Evolutionary conservation across 1,140 invertebrate genomes (phyloP), one percentile per base, ranked within the genome.

Genomic region (Physella acuta): DNA sequence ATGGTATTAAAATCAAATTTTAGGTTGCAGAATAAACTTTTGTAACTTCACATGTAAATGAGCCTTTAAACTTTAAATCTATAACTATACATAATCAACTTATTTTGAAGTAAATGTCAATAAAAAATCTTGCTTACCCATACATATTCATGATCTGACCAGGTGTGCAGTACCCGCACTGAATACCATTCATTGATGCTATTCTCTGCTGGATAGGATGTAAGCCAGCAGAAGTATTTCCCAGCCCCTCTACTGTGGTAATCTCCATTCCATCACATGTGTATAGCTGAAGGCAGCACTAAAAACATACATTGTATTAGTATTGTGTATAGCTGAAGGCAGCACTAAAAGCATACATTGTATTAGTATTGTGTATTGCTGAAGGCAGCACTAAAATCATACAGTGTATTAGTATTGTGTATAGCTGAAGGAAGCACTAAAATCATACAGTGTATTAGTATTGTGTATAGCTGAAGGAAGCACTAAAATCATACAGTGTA

Each of bases 161-260:
- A 5, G 78, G 76, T 52, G 76, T 80, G 69, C 80, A 81, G 70
- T 92, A 93, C 8, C 91, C 91, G 75, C 79, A 81, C 67, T 82
- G 80, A 1, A 79, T 72, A 3, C 81, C 81, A 74, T 82, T 75
- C 49, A 79, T 73, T 26, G 75, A 68, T 24, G 79, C 74, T 1
- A 82, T 75, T 14, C 72, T 36, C 33, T 75, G 49, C 52, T 81
- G 75, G 58, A 78, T 73, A 0, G 76, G 72, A 53, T 80, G 73
- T 0, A 73, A 67, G 1, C 78, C 76, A 28, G 61, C 85, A 63
- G 84, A 84, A 75, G 86, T 88, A 77, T 89, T 90, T 4, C 92
- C 91, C 39, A 94, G 80, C 3, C 91, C 92, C 83, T 94, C 93
- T 14, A 92, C 85, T 0, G 93, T 94, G 0, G 88, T 90, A 36